Evolutionary conservation across 2,113 vertebrate genomes (phyloP).

Genomic region (Fulica atra): DNA sequence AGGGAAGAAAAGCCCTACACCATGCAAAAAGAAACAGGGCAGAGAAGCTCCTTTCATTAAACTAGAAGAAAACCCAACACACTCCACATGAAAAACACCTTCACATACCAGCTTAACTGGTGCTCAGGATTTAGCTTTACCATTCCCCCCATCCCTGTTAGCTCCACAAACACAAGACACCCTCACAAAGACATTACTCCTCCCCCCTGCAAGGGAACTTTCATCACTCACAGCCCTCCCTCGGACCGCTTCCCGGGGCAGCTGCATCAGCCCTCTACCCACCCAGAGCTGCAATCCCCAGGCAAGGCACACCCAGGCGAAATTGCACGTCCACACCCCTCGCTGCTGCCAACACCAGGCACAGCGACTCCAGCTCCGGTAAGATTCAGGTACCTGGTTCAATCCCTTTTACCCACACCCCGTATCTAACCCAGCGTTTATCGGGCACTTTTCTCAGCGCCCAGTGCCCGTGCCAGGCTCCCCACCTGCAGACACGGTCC

Average conservation of each 20-base stretch:
- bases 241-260: accelerated
- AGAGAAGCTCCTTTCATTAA: neutral
- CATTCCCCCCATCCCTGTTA: neutral
- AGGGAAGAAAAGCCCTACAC: too few relatives aligned
- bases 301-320: neutral
- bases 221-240: neutral
- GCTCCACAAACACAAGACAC: neutral
- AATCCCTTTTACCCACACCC: neutral
- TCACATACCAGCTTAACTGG: neutral
- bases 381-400: neutral
- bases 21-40: neutral
- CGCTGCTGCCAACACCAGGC: neutral
- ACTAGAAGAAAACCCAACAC: neutral
- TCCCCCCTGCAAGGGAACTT: neutral
- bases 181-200: neutral
- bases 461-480: neutral
- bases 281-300: neutral
- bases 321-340: neutral
- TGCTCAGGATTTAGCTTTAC: neutral
- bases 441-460: neutral
- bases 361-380: accelerated
- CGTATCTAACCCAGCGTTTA: neutral
- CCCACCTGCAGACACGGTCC: neutral
- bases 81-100: neutral
- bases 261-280: neutral